Percentiles rank a stretch among this genome's conserved stretches.
These are phyloP conservation scores for Trichopoda pennipes DNA, from an alignment of 2,888 invertebrate genomes.

Conservation along the genomic window DNA sequence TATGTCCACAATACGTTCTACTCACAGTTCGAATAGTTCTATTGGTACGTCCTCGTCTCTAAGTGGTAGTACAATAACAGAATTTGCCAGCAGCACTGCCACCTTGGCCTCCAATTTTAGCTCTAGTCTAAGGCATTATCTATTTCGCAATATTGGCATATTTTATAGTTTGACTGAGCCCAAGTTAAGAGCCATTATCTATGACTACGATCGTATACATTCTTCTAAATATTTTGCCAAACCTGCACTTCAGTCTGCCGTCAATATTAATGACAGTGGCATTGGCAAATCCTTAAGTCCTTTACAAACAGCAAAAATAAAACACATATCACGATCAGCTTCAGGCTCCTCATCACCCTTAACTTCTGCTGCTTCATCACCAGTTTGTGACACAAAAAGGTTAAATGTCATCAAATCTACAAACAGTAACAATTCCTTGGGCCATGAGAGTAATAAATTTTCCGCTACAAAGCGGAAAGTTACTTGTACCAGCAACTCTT, in stretches of 20 bases:
- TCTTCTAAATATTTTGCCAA: slow-evolving; percentile 74
- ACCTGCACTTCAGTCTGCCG: not conserved
- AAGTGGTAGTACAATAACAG: slow-evolving; percentile 78
- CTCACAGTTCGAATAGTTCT: slow-evolving; percentile 63
- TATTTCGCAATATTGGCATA: slow-evolving; percentile 78
- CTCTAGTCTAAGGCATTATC: slow-evolving; percentile 72
- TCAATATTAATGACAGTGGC: slow-evolving; percentile 52
- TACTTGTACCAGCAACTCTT: not conserved
- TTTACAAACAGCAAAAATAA: not conserved
- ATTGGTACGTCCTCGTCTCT: slow-evolving; percentile 60
- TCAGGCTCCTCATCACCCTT: slow-evolving; percentile 68
- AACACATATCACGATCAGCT: slow-evolving; percentile 52
- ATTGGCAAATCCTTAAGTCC: slow-evolving; percentile 68
- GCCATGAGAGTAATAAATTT: slow-evolving; percentile 29
- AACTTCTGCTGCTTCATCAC: slow-evolving; percentile 51
- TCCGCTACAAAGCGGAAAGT: slow-evolving; percentile 30
- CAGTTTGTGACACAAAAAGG: slow-evolving; percentile 33
- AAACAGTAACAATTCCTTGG: not conserved
- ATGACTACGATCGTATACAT: slow-evolving; percentile 77
- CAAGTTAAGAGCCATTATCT: slow-evolving; percentile 78
- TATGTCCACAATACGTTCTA: slow-evolving; percentile 58
- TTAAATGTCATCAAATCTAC: slow-evolving; percentile 1
- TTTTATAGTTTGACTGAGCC: slow-evolving; percentile 77
- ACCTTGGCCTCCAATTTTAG: slow-evolving; percentile 74
- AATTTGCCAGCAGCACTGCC: slow-evolving; percentile 76